A percentile compares a stretch with the other conserved stretches of the same genome.
Evolutionary conservation across 92 coral and sea anemone species (phyloP).

Genomic region (Palythoa heliodiscus): DNA sequence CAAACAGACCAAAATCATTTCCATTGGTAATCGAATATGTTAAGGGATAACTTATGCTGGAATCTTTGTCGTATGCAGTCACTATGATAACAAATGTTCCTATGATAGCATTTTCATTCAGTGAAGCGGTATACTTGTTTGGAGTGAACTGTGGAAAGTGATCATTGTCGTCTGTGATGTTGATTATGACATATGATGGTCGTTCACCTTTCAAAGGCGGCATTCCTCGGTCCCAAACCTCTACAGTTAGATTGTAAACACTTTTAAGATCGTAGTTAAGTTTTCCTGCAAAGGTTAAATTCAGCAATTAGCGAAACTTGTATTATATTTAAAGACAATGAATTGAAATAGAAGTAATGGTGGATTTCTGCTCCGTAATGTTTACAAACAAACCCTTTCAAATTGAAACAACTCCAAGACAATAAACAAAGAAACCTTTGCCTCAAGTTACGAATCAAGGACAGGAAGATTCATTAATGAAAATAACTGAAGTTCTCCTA

Average conservation of each 20-base stretch:
- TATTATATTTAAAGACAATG: too few relatives aligned
- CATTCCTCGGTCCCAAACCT: constrained; percentile 79
- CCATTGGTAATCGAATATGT: constrained; percentile 66
- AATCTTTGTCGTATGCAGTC: constrained; percentile 73
- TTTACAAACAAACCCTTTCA: too few relatives aligned
- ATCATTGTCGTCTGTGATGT: constrained; percentile 73
- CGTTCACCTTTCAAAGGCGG: constrained; percentile 57
- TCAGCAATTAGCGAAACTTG: not conserved
- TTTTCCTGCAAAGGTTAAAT: constrained; percentile 39
- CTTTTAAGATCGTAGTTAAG: constrained; percentile 70
- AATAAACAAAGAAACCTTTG: too few relatives aligned
- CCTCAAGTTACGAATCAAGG: too few relatives aligned
- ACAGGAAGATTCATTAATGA: too few relatives aligned
- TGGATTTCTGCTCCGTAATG: too few relatives aligned
- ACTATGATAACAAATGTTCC: constrained; percentile 66
- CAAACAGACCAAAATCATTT: constrained; percentile 66
- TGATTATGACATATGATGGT: constrained; percentile 65
- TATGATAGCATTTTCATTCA: constrained; percentile 68
- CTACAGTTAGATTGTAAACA: constrained; percentile 72
- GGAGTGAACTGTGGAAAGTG: constrained; percentile 84
- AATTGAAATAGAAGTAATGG: too few relatives aligned
- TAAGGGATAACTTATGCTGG: constrained; percentile 55
- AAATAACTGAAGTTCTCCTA: too few relatives aligned
- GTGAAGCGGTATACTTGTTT: constrained; percentile 50
- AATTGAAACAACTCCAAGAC: too few relatives aligned